phyloP scores from a whole-genome alignment of 1,140 invertebrate genomes.

The Bicyclus anynana region DNA sequence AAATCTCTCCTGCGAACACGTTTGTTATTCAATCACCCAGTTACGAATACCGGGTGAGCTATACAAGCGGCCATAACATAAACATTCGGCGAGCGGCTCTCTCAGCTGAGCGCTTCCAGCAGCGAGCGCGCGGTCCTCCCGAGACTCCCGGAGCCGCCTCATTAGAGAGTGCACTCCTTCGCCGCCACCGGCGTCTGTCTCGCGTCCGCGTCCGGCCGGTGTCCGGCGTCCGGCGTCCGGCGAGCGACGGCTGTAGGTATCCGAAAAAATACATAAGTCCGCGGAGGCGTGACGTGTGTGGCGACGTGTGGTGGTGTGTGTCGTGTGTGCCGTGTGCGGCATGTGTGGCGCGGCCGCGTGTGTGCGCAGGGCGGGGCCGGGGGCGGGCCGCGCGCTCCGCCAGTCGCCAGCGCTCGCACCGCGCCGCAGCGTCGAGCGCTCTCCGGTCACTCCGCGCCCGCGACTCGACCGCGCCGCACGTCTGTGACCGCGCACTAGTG shows the following conservation, averaged over 20 bases:
- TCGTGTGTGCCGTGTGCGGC: conserved; percentile 33
- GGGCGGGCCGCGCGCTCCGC: conserved; percentile 39
- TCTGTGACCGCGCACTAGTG: conserved; percentile 46
- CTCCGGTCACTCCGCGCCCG: conserved; percentile 52
- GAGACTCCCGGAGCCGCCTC: conserved; percentile 17
- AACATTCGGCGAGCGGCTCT: conserved; percentile 7
- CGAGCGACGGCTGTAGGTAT: conserved; percentile 45
- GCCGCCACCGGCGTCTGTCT: too few species aligned
- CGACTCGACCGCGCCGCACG: conserved; percentile 49
- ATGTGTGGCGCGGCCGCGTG: conserved; percentile 33
- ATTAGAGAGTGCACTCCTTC: too few species aligned
- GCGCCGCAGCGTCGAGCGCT: too few species aligned
- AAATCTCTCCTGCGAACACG: not conserved
- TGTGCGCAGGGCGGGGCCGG: conserved; percentile 50
- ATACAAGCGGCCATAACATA: conserved; percentile 5
- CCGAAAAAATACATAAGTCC: conserved; percentile 56
- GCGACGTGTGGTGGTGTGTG: conserved; percentile 30
- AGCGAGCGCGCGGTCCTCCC: conserved; percentile 15
- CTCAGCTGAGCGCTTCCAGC: conserved; percentile 18
- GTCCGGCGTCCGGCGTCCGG: too few species aligned
- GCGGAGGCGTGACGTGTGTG: conserved; percentile 69
- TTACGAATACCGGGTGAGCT: not conserved
- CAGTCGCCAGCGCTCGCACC: conserved; percentile 37
- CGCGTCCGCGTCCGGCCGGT: too few species aligned
- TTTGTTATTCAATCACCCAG: not conserved